Evolutionary conservation across 1,140 invertebrate species (phyloP).

Genomic region (Temnothorax curvispinosus): DNA sequence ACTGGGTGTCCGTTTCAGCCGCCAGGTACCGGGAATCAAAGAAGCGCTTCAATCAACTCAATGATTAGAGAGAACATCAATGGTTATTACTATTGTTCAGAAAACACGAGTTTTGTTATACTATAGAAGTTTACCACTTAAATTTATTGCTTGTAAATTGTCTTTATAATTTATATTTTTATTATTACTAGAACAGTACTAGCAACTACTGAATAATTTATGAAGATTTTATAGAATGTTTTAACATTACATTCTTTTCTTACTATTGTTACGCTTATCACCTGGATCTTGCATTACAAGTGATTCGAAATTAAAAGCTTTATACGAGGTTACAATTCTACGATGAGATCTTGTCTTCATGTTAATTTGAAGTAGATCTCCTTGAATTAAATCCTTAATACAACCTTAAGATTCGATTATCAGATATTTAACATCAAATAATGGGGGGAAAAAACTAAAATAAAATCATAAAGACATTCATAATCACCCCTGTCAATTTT

Average conservation of each 20-base stretch:
- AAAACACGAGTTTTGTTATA: not conserved
- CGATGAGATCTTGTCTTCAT: not conserved
- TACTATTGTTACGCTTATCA: not conserved
- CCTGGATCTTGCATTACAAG: not conserved
- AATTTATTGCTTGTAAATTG: not conserved
- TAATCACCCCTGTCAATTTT: not conserved
- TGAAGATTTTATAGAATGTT: not conserved
- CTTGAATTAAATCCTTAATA: not conserved
- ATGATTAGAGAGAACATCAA: constrained; percentile 3
- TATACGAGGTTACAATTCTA: not conserved
- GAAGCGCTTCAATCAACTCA: constrained; percentile 7
- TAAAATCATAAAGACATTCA: not conserved
- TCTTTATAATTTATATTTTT: not conserved
- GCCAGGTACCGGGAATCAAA: not conserved
- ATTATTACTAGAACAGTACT: not conserved
- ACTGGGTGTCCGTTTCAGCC: constrained; percentile 43
- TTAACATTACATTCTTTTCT: not conserved
- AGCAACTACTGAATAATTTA: not conserved
- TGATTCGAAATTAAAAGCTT: not conserved
- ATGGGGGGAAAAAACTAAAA: not conserved
- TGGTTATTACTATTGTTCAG: not conserved
- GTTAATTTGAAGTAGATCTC: not conserved
- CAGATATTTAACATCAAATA: not conserved
- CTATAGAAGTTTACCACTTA: not conserved
- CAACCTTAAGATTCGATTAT: not conserved